Base-by-base conservation (phyloP, 2,888 invertebrate species). In the Leptopilina syphax region DNA sequence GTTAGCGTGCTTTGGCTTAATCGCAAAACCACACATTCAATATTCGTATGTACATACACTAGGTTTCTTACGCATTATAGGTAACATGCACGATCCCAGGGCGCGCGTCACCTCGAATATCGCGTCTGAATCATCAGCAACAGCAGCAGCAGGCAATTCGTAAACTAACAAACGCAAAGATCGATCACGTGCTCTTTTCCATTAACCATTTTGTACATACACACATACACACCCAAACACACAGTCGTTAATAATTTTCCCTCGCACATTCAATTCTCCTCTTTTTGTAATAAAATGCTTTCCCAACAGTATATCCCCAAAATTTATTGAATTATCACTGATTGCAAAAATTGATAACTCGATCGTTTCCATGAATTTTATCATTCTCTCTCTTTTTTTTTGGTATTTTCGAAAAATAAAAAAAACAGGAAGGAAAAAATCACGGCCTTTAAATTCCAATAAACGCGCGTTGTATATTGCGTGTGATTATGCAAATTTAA, bases 1-100 rank as follows among this genome's bases (percentile, higher is more conserved):
- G 73, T 73, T 73, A 73, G 73, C 57, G 57, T 73, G 73, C 57
- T 60, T 73, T 73, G 57, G 57, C 34, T 57, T 73, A 73, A 73
- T 73, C 57, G n/a, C 73, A 73, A 73, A 50, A 34, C 54, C 73
- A 73, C 73, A 73, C 73, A 73, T 73, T 73, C 73, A 73, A 73
- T 73, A 73, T 73, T 57, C 27, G 57, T 73, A 57, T 27, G 34
- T 3, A 57, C 8, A 63, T 9, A 60, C 27, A 54, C 73, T 34
- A 34, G 34, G 34, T 73, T 73, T 73, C 73, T 73, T 73, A 73
- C 73, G 73, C 73, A 67, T 67, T 57, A 70, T 50, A 50, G 13
- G 34, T 34, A 73, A 73, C 34, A 34, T 73, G 73, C 73, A 73
- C 73, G 73, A 73, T 57, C 54, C 34, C 73, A 10, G 9, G 34